Conservation (phyloP, 2,797 vertebrate genomes). For the Kryptopterus vitreolus region DNA sequence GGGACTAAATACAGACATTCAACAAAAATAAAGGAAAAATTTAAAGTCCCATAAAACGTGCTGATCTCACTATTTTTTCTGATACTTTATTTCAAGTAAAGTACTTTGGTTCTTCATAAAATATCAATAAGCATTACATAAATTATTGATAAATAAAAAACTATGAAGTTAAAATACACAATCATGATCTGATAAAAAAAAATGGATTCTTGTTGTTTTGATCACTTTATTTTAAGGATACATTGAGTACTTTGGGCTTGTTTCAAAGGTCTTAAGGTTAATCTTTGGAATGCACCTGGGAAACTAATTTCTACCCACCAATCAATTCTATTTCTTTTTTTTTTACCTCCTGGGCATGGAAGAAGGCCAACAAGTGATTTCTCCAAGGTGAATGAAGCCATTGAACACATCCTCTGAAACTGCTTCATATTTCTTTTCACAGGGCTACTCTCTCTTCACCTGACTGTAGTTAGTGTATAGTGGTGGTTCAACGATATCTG, state of each 20-base stretch:
- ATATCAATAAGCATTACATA: neutral
- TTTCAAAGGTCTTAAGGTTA: neutral
- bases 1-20: neutral
- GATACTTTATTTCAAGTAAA: neutral
- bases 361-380: too few relatives aligned
- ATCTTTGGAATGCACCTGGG: neutral
- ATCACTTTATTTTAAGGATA: neutral
- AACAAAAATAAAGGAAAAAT: neutral
- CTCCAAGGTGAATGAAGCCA: too few relatives aligned
- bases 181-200: neutral
- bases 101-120: neutral
- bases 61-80: neutral
- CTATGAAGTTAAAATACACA: neutral
- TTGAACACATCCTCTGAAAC: too few relatives aligned
- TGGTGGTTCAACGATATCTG: too few relatives aligned
- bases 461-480: too few relatives aligned
- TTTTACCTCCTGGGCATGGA: too few relatives aligned
- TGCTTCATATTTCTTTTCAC: too few relatives aligned
- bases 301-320: too few relatives aligned
- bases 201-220: neutral
- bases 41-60: neutral
- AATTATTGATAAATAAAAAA: conserved; percentile 1
- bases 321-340: too few relatives aligned
- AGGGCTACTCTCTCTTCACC: too few relatives aligned
- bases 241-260: neutral